Conservation (phyloP, 2,113 vertebrate species). For the Cardinalis cardinalis region DNA sequence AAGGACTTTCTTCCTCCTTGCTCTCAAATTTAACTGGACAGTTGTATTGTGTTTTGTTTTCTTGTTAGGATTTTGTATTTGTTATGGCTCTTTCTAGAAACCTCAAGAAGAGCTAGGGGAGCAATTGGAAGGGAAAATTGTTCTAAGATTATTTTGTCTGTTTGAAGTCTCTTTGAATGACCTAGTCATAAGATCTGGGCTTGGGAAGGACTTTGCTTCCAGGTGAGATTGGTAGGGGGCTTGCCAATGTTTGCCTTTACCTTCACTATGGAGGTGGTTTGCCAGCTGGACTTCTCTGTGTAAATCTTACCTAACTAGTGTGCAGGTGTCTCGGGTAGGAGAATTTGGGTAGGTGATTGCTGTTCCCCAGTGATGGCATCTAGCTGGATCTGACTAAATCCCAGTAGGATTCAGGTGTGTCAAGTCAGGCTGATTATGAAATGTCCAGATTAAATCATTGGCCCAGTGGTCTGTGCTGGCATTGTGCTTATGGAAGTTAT, state of each 20-base stretch:
- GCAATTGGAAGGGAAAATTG: background rate
- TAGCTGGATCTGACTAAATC: background rate
- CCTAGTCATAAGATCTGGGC: background rate
- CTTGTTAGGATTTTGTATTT: background rate
- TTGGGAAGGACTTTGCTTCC: background rate
- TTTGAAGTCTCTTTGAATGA: background rate
- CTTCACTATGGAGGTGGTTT: background rate
- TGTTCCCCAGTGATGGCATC: background rate
- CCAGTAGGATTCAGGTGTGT: background rate
- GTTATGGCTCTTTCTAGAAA: background rate
- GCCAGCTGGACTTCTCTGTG: background rate
- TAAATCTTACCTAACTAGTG: background rate
- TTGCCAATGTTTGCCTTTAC: background rate
- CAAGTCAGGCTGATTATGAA: background rate
- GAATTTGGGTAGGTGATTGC: background rate
- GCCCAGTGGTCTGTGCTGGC: background rate
- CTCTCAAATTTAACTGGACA: background rate
- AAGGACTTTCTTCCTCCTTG: background rate
- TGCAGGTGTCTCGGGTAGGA: background rate
- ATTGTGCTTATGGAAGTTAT: background rate
- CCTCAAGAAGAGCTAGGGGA: background rate
- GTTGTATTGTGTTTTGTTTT: background rate
- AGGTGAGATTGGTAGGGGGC: background rate
- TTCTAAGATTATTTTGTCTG: background rate
- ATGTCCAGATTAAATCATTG: background rate